These are phyloP conservation scores for Omphaloscelis lunosa DNA, from an alignment of 2,888 invertebrate species.

Conservation along the genomic window DNA sequence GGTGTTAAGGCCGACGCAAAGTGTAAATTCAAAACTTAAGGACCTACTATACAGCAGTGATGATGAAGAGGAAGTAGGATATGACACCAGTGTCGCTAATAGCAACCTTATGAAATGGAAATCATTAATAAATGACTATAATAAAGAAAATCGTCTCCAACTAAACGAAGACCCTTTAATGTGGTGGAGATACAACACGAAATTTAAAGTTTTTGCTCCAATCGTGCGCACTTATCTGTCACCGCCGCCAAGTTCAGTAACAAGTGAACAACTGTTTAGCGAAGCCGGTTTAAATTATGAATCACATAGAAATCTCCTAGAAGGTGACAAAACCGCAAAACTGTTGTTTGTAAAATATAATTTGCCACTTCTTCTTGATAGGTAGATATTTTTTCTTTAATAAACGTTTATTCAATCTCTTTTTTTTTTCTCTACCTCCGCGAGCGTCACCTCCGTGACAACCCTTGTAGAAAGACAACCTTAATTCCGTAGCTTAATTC, in stretches of 20 bases:
- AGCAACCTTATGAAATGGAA: slow-evolving; percentile 22
- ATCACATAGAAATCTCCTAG: not conserved
- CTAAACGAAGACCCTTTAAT: slow-evolving; percentile 25
- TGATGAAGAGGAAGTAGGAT: slow-evolving; percentile 18
- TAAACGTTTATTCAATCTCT: not conserved
- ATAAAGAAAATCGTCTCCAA: slow-evolving; percentile 21
- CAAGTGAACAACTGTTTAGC: slow-evolving; percentile 7
- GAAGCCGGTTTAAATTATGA: slow-evolving; percentile 9
- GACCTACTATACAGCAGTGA: slow-evolving; percentile 14
- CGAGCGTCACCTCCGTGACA: no score
- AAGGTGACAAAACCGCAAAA: slow-evolving; percentile 21
- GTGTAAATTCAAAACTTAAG: slow-evolving; percentile 21
- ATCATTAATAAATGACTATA: slow-evolving; percentile 31
- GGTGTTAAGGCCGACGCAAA: not conserved
- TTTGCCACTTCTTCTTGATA: slow-evolving; percentile 17
- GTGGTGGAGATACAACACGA: slow-evolving; percentile 36
- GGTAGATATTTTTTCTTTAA: not conserved
- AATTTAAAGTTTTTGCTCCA: slow-evolving; percentile 24
- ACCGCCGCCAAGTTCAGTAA: slow-evolving; percentile 5
- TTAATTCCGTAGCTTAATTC: not conserved
- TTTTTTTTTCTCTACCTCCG: no score
- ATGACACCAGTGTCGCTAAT: not conserved
- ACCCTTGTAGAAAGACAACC: not conserved
- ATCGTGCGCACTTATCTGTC: slow-evolving; percentile 35
- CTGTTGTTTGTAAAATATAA: slow-evolving; percentile 34